Conservation (phyloP, 2,888 invertebrate genomes). For the Nymphalis c-album region DNA sequence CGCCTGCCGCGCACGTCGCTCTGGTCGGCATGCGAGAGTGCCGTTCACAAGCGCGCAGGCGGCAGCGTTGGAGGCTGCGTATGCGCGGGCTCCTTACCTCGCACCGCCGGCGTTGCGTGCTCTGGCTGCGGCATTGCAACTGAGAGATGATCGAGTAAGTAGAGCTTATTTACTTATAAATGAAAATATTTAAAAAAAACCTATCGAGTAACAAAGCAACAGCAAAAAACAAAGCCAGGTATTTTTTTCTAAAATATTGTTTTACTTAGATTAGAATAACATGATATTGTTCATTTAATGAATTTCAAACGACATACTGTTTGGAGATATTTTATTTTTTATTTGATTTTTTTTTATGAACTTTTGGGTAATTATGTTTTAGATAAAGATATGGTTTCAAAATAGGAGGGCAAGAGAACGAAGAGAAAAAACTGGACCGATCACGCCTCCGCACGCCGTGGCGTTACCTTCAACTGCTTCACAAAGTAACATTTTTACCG, state of each 20-base stretch:
- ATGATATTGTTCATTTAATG: too few relatives aligned
- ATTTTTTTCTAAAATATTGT: too few relatives aligned
- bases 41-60: slow-evolving; percentile 88
- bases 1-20: slow-evolving; percentile 75
- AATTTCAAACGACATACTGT: too few relatives aligned
- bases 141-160: slow-evolving; percentile 85
- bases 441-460: slow-evolving; percentile 62
- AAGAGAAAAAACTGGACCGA: slow-evolving; percentile 79
- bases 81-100: slow-evolving; percentile 84
- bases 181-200: not conserved
- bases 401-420: slow-evolving; percentile 89
- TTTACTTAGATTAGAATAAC: too few relatives aligned
- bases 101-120: slow-evolving; percentile 85
- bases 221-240: too few relatives aligned
- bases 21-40: slow-evolving; percentile 85
- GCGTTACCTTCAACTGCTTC: slow-evolving; percentile 59
- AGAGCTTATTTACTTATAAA: not conserved
- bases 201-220: too few relatives aligned
- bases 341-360: not conserved
- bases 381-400: slow-evolving; percentile 90
- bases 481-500: slow-evolving; percentile 25
- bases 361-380: slow-evolving; percentile 21
- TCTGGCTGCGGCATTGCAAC: slow-evolving; percentile 82
- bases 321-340: too few relatives aligned
- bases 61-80: slow-evolving; percentile 85